Evolutionary conservation across 2,113 vertebrate species (phyloP).

Genomic region (Oceanodroma tethys): DNA sequence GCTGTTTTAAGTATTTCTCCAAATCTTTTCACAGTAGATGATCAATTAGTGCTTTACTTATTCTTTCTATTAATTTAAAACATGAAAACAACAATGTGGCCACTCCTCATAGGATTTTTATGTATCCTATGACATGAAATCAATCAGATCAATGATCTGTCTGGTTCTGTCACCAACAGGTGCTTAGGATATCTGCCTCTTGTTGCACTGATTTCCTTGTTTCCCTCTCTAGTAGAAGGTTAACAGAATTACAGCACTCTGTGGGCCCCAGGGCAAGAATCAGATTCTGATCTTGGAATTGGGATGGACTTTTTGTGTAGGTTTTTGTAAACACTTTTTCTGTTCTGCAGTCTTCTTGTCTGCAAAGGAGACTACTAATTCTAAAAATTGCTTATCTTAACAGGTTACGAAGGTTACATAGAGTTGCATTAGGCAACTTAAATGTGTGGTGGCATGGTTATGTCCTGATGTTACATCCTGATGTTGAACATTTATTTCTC

Average conservation of each 20-base stretch:
- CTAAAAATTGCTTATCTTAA: neutral
- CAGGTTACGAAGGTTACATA: neutral
- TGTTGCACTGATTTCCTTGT: neutral
- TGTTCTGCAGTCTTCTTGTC: neutral
- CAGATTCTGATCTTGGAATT: neutral
- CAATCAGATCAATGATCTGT: neutral
- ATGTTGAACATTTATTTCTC: neutral
- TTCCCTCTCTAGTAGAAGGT: neutral
- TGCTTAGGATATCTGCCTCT: neutral
- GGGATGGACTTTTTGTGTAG: neutral
- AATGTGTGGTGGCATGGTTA: neutral
- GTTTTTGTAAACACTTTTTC: neutral
- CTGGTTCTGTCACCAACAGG: neutral
- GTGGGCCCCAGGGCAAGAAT: neutral
- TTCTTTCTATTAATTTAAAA: neutral
- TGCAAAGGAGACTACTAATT: neutral
- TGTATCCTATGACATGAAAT: neutral
- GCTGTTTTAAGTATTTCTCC: conserved; percentile 21
- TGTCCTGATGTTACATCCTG: neutral
- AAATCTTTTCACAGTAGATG: neutral
- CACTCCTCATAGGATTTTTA: neutral
- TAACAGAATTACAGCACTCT: neutral
- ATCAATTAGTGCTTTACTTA: conserved; percentile 30
- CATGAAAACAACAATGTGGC: neutral
- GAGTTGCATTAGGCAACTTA: neutral